Conservation (phyloP, 2,797 vertebrate species). For the Notolepis coatsorum region DNA sequence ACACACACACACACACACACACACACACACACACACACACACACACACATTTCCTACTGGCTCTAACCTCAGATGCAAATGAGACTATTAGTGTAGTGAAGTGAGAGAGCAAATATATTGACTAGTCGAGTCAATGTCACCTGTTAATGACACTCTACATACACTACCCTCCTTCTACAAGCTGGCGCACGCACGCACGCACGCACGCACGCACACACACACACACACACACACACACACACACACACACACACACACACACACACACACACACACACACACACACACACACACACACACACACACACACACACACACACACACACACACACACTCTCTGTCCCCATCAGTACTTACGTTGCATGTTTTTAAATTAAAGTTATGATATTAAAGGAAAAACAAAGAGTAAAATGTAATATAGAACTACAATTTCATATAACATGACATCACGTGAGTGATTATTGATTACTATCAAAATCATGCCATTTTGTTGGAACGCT, state of each 20-base stretch:
- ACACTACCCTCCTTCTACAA: conserved; percentile 60
- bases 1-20: too few relatives aligned
- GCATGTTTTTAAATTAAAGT: too few relatives aligned
- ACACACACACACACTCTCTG: not conserved
- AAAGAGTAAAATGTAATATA: too few relatives aligned
- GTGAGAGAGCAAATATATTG: conserved; percentile 76
- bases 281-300: too few relatives aligned
- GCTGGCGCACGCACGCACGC: conserved; percentile 39
- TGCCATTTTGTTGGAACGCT: too few relatives aligned
- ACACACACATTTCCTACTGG: not conserved
- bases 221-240: conserved; percentile 18
- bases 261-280: conserved; percentile 17
- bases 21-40: not conserved
- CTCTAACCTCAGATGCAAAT: not conserved
- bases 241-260: conserved; percentile 11
- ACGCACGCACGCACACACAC: conserved; percentile 17
- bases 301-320: not conserved
- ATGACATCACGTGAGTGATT: too few relatives aligned
- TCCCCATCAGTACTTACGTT: too few relatives aligned
- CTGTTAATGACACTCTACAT: conserved; percentile 81
- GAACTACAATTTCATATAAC: too few relatives aligned
- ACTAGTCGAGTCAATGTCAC: conserved; percentile 85
- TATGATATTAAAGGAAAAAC: too few relatives aligned
- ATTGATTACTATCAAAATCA: too few relatives aligned
- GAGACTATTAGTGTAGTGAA: conserved; percentile 67